Evolutionary conservation across 92 coral and sea anemone species (phyloP).

Genomic region (Epizoanthus stellaris): DNA sequence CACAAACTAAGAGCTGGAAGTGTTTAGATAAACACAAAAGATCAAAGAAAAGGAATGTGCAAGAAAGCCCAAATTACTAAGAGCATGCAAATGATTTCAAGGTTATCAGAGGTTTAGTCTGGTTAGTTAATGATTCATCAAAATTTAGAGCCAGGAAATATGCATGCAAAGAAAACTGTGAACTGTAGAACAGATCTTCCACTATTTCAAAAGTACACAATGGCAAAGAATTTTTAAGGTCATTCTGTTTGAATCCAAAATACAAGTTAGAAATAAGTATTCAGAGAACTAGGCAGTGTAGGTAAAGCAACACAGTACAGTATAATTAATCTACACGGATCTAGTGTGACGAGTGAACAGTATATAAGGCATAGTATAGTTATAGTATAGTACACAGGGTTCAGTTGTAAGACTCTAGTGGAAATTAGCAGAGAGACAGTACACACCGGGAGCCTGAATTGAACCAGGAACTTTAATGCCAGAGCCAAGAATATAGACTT

Average conservation of each 20-base stretch:
- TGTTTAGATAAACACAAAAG: no score
- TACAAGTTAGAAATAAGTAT: neutral
- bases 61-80: no score
- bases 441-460: slow-evolving; percentile 98
- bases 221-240: neutral
- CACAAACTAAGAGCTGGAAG: no score
- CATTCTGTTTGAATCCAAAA: neutral
- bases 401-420: slow-evolving; percentile 23
- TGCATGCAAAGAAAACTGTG: slow-evolving; percentile 32
- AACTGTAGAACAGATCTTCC: slow-evolving; percentile 24
- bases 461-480: slow-evolving; percentile 99
- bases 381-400: neutral
- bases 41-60: no score
- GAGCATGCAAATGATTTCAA: no score
- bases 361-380: neutral
- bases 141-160: neutral
- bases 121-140: neutral
- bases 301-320: neutral
- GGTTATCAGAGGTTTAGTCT: neutral
- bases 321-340: neutral
- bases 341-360: neutral
- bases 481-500: slow-evolving; percentile 94
- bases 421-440: slow-evolving; percentile 55
- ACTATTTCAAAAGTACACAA: neutral
- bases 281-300: no score